These are phyloP conservation scores for Trachelus iudaicus DNA, from an alignment of 2,888 invertebrate species.

Conservation along the genomic window DNA sequence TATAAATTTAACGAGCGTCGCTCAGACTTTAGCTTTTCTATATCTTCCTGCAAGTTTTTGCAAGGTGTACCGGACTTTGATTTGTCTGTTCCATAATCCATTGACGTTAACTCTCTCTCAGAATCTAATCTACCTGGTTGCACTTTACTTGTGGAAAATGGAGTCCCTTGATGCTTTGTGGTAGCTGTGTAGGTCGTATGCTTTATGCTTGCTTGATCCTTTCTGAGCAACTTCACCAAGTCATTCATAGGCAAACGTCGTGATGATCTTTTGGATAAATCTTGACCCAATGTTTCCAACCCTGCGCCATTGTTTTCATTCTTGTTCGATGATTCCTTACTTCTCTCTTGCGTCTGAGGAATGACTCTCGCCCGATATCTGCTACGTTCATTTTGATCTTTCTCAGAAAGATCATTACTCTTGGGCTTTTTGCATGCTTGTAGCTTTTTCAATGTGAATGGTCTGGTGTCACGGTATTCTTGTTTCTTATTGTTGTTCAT, in stretches of 20 bases:
- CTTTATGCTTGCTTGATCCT: not conserved
- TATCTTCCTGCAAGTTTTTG: not conserved
- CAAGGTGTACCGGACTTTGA: not conserved
- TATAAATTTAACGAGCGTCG: conserved; percentile 26
- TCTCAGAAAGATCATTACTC: not conserved
- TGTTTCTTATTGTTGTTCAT: not conserved
- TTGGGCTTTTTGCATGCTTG: not conserved
- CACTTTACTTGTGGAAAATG: not conserved
- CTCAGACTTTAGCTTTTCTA: not conserved
- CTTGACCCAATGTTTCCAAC: not conserved
- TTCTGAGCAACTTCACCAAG: not conserved
- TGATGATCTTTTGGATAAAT: not conserved
- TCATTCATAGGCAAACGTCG: not conserved
- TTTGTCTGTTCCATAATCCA: not conserved
- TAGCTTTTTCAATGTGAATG: not conserved
- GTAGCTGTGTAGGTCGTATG: not conserved
- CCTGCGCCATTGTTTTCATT: not conserved
- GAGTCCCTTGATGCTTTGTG: not conserved
- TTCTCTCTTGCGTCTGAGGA: not conserved
- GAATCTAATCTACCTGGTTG: not conserved
- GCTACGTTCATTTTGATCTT: not conserved
- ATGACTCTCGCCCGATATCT: not conserved
- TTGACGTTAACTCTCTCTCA: not conserved
- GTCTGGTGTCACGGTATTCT: not conserved
- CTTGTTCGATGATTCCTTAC: not conserved